These are phyloP conservation scores for Epicauta chinensis DNA, from an alignment of 1,140 invertebrate genomes.

Conservation along the genomic window DNA sequence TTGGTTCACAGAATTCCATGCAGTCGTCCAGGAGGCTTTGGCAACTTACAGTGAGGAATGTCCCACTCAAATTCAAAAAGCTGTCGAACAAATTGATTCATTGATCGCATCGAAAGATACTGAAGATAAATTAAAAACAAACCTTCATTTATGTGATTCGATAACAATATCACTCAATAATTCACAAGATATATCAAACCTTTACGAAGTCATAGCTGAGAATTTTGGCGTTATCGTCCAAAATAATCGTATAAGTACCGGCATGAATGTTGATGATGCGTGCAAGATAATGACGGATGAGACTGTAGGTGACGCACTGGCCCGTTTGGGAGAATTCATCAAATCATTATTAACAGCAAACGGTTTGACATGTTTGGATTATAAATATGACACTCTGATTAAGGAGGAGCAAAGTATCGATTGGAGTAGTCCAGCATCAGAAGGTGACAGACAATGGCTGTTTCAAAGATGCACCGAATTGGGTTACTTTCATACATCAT, in stretches of 20 bases:
- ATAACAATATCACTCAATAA: conserved; percentile 58
- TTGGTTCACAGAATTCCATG: conserved; percentile 3
- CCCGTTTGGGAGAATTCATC: conserved; percentile 69
- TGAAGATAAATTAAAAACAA: conserved; percentile 54
- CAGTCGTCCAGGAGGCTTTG: conserved; percentile 4
- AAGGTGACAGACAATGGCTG: conserved; percentile 80
- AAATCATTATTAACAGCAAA: conserved; percentile 59
- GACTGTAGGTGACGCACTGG: conserved; percentile 52
- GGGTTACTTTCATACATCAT: conserved; percentile 89
- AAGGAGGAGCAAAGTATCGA: conserved; percentile 59
- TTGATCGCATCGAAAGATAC: conserved; percentile 56
- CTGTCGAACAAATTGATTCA: conserved; percentile 57
- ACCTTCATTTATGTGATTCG: conserved; percentile 71
- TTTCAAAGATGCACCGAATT: conserved; percentile 95
- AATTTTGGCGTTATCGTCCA: conserved; percentile 86
- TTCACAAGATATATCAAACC: conserved; percentile 68
- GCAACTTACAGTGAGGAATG: conserved; percentile 55
- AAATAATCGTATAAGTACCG: conserved; percentile 71
- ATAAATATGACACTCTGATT: conserved; percentile 75
- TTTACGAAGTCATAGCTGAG: conserved; percentile 73
- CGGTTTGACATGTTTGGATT: conserved; percentile 76
- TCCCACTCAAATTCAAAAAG: conserved; percentile 54
- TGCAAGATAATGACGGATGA: conserved; percentile 70
- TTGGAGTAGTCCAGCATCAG: conserved; percentile 56
- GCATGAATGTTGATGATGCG: conserved; percentile 71